Evolutionary conservation across 2,113 vertebrate genomes (phyloP).

Genomic region (Apus apus): DNA sequence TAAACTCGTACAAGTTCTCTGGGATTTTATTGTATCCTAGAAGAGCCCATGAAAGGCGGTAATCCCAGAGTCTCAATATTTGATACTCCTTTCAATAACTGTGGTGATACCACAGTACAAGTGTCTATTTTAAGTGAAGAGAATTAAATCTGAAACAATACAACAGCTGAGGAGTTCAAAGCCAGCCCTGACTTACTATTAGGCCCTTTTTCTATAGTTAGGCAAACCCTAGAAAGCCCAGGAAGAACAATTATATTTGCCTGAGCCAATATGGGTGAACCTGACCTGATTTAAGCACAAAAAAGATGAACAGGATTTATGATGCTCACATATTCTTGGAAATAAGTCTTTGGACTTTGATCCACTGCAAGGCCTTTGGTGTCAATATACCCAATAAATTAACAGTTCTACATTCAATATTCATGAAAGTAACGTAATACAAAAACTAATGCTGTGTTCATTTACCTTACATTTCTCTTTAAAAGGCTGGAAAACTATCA

Average conservation of each 20-base stretch:
- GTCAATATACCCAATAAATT: neutral
- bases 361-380: neutral
- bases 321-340: neutral
- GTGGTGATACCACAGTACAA: neutral
- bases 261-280: neutral
- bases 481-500: neutral
- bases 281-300: neutral
- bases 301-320: neutral
- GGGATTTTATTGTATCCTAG: neutral
- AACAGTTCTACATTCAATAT: neutral
- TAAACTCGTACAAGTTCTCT: rapidly evolving
- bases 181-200: neutral
- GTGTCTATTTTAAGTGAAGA: neutral
- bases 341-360: neutral
- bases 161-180: neutral
- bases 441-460: neutral
- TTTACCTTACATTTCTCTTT: neutral
- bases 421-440: neutral
- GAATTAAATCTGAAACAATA: neutral
- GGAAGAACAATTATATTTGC: neutral
- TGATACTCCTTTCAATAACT: neutral
- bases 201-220: neutral
- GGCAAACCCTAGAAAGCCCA: neutral
- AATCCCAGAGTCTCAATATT: neutral
- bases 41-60: neutral